phyloP scores from a whole-genome alignment of 2,888 invertebrate genomes.

The Dione juno region DNA sequence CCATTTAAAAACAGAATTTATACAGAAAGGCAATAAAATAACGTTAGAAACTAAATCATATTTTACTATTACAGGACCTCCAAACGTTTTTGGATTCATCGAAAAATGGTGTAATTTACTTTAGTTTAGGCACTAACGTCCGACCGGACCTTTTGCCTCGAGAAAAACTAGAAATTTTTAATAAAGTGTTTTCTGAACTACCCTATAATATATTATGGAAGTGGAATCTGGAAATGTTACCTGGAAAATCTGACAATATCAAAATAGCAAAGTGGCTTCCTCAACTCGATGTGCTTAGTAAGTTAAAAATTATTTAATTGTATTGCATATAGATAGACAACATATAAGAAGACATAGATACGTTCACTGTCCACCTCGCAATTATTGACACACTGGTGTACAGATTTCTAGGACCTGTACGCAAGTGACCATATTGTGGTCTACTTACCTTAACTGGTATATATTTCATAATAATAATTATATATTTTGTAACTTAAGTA shows the following conservation, averaged over 20 bases:
- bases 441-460: too few species aligned
- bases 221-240: slow-evolving; percentile 56
- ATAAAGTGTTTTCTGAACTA: slow-evolving; percentile 58
- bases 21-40: too few species aligned
- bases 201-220: slow-evolving; percentile 67
- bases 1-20: too few species aligned
- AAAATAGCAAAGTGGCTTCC: slow-evolving; percentile 45
- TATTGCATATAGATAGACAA: too few species aligned
- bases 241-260: slow-evolving; percentile 41
- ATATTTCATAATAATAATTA: too few species aligned
- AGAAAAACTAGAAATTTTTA: slow-evolving; percentile 53
- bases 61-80: slow-evolving; percentile 52
- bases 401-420: too few species aligned
- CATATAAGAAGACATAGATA: neutral
- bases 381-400: too few species aligned
- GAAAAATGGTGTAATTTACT: slow-evolving; percentile 60
- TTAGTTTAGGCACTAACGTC: slow-evolving; percentile 65
- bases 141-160: slow-evolving; percentile 51
- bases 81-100: slow-evolving; percentile 57
- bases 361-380: neutral
- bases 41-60: too few species aligned
- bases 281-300: slow-evolving; percentile 62
- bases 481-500: too few species aligned
- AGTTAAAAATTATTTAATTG: slow-evolving; percentile 29
- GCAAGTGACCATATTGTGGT: too few species aligned